phyloP scores from a whole-genome alignment of 1,140 invertebrate species.

The Listronotus bonariensis region DNA sequence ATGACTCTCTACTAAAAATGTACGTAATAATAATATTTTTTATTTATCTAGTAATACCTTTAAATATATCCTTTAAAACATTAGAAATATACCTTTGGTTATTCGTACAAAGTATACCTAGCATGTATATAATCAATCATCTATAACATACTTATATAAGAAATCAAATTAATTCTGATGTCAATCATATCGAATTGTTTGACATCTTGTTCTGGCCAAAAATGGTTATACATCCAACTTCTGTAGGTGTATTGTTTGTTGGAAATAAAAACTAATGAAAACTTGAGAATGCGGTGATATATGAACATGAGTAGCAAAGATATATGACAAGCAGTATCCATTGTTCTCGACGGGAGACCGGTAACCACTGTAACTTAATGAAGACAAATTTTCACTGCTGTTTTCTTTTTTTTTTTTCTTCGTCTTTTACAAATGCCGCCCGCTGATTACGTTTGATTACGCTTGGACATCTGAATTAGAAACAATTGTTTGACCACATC shows the following conservation, averaged over 20 bases:
- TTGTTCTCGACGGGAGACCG: slow-evolving; percentile 46
- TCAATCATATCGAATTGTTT: slow-evolving; percentile 16
- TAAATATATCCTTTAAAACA: no score
- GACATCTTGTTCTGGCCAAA: slow-evolving; percentile 12
- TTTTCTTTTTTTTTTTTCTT: slow-evolving; percentile 24
- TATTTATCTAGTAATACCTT: no score
- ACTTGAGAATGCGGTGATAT: slow-evolving; percentile 33
- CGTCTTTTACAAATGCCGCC: slow-evolving; percentile 29
- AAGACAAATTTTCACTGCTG: slow-evolving; percentile 46
- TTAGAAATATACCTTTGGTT: no score
- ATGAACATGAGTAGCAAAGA: slow-evolving; percentile 38
- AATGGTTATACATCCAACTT: slow-evolving; percentile 8
- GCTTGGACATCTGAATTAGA: slow-evolving; percentile 41
- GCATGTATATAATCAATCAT: no score
- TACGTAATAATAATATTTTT: no score
- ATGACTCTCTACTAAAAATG: no score
- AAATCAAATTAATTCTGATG: slow-evolving; percentile 2
- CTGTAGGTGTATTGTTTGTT: not conserved
- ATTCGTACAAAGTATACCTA: no score
- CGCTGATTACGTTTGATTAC: slow-evolving; percentile 42
- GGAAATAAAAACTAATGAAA: slow-evolving; percentile 6
- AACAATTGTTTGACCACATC: slow-evolving; percentile 37
- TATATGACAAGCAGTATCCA: slow-evolving; percentile 34
- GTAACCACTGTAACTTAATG: slow-evolving; percentile 41
- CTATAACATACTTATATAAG: no score